Evolutionary conservation across 2,113 vertebrate species (phyloP), one percentile per base, ranked within the genome.

Genomic region (Menidia beryllina): DNA sequence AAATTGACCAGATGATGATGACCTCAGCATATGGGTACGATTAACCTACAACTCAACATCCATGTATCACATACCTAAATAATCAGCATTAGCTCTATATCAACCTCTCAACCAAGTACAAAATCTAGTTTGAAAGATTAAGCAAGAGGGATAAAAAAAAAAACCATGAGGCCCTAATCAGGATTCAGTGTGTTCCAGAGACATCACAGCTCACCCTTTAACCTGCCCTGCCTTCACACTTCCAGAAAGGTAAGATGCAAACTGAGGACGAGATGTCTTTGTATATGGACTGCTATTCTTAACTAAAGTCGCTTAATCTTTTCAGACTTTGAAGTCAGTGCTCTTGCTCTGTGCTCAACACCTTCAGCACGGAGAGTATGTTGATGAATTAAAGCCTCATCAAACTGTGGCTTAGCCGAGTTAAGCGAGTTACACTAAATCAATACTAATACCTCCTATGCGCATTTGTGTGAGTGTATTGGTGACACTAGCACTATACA

Each of bases 361-460:
- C 47, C 68, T 66, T 87, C 66, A 79, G 59, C 69, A 60, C 6
- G 7, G 21, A 63, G 48, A 43, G 56, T 66, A 41, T 53, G 66
- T 75, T 86, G 81, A 91, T 79, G 77, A 90, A 82, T 81, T 85
- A 79, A 75, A 87, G 73, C 62, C 57, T 85, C 78, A 76, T 87
- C 86, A 87, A 79, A 84, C 67, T 41, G 43, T 64, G 68, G 73
- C 78, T 90, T 83, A 62, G 72, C 54, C 3, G 77, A 81, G 74
- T 79, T 69, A 56, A 85, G 73, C 69, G 5, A 71, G 56, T 75
- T 67, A 63, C 76, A 80, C 79, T 67, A 66, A 86, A 88, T 90
- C 86, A 87, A 89, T 87, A 85, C 88, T 74, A 83, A 90, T 86
- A 85, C 84, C 75, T 69, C 39, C 30, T 21, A 56, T 24, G 20